Conservation (phyloP, 2,888 invertebrate species). For the Seira sanloemensis region DNA sequence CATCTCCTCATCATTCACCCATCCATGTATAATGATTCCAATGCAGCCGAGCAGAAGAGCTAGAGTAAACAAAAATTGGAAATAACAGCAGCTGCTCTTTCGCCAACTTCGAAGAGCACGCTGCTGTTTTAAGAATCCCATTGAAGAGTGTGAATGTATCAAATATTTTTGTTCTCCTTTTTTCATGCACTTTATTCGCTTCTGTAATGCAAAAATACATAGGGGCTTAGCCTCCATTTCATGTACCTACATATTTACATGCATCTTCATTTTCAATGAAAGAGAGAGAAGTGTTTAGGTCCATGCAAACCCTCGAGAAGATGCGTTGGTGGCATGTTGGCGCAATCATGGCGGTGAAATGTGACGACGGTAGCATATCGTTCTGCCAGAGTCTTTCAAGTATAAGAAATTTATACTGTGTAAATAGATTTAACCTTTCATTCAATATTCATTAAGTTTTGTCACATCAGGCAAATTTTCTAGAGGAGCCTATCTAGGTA, state of each 20-base stretch:
- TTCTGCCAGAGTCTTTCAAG: background rate
- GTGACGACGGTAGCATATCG: too few species aligned
- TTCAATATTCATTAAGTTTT: background rate
- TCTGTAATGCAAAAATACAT: background rate
- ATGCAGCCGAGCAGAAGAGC: background rate
- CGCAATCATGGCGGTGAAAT: background rate
- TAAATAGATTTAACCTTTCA: background rate
- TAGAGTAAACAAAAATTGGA: background rate
- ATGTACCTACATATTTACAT: background rate
- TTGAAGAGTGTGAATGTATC: background rate
- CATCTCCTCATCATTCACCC: slow-evolving; percentile 24
- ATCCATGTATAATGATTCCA: background rate
- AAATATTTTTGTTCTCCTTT: background rate
- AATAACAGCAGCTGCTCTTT: background rate
- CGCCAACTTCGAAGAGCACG: background rate
- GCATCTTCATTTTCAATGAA: background rate
- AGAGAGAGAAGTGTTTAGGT: too few species aligned
- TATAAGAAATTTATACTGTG: background rate
- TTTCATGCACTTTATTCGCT: background rate
- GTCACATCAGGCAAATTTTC: too few species aligned
- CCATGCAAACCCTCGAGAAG: background rate
- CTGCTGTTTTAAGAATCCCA: background rate
- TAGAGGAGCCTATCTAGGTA: too few species aligned
- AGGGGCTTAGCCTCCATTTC: background rate
- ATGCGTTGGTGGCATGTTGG: background rate